phyloP scores from a whole-genome alignment of 2,113 vertebrate species.

The human (Homo sapiens) region DNA sequence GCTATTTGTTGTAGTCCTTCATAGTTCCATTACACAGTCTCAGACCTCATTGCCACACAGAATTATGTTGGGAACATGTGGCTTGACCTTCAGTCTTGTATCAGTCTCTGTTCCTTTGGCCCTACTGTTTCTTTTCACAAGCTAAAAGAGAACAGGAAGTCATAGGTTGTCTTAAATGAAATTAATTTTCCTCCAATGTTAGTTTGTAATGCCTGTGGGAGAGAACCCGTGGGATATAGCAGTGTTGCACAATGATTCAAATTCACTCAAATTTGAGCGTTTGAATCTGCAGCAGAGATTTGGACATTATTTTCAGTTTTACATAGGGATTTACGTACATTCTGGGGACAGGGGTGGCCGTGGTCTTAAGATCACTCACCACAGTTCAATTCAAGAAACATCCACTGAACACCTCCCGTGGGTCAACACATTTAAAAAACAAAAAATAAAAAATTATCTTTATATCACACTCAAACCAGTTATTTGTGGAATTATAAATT shows the following conservation, averaged over 20 bases:
- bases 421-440: neutral
- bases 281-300: neutral
- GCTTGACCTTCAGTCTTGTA: neutral
- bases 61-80: neutral
- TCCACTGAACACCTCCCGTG: neutral
- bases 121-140: neutral
- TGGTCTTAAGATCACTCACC: too few relatives aligned
- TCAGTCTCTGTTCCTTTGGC: neutral
- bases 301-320: neutral
- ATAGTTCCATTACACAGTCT: neutral
- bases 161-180: neutral
- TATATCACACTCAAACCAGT: neutral
- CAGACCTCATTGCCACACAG: neutral
- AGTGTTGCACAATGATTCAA: neutral
- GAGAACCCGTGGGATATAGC: neutral
- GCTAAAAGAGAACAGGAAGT: neutral
- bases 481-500: neutral
- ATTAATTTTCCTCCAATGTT: neutral
- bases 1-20: neutral
- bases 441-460: neutral
- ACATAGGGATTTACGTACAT: neutral
- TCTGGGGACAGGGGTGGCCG: neutral
- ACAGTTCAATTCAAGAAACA: neutral
- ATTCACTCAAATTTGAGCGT: neutral
- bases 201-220: neutral